Evolutionary conservation across 2,113 vertebrate species (phyloP).

Genomic region (Carlito syrichta): DNA sequence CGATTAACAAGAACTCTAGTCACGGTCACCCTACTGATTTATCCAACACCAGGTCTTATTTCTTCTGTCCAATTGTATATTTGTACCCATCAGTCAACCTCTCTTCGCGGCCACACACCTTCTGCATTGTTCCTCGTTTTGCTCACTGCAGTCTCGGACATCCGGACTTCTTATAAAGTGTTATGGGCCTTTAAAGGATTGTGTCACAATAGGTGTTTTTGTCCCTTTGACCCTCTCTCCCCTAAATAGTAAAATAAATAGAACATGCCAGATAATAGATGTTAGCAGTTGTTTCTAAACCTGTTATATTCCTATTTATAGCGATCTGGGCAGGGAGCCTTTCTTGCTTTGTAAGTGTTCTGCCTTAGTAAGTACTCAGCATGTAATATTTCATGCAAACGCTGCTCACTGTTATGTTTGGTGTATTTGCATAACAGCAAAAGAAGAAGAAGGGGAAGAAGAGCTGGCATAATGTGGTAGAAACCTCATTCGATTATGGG

Average conservation of each 20-base stretch:
- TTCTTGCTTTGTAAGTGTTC: slow-evolving; percentile 13
- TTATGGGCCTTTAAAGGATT: neutral
- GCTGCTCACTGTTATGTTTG: neutral
- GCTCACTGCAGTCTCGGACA: neutral
- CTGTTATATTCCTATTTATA: neutral
- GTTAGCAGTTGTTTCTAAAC: neutral
- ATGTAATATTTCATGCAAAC: neutral
- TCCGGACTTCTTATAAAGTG: neutral
- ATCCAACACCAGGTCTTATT: neutral
- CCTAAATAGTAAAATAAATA: neutral
- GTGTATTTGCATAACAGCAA: neutral
- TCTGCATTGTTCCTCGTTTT: neutral
- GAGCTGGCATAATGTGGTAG: neutral
- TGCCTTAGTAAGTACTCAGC: neutral
- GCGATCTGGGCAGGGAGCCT: neutral
- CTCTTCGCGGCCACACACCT: neutral
- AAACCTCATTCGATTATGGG: neutral
- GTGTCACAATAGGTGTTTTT: neutral
- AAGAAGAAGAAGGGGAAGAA: neutral
- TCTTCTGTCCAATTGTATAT: neutral
- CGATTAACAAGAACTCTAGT: neutral
- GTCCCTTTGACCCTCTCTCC: neutral
- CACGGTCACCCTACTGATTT: neutral
- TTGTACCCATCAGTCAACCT: neutral
- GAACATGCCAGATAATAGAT: neutral